Conservation (phyloP, 2,797 vertebrate species). For the Myotis pilosus region DNA sequence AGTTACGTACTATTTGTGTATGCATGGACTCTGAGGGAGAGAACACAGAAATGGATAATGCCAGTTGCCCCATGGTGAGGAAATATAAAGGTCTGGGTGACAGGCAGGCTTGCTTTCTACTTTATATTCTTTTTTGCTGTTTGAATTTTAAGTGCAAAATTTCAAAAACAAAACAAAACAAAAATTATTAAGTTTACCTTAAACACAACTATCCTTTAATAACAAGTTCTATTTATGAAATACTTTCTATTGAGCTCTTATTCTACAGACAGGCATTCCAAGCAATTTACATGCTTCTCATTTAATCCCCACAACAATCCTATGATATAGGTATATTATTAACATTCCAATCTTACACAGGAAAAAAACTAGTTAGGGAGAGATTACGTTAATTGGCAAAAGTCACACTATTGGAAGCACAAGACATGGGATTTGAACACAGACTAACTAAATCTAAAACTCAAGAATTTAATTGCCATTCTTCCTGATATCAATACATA, state of each 20-base stretch:
- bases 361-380: background rate
- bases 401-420: background rate
- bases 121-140: background rate
- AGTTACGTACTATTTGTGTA: background rate
- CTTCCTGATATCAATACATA: background rate
- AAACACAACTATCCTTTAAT: background rate
- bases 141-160: background rate
- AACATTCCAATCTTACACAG: background rate
- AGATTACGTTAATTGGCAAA: background rate
- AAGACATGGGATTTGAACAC: constrained; percentile 1
- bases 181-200: background rate
- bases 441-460: background rate
- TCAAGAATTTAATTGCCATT: background rate
- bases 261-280: background rate
- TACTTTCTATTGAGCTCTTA: background rate
- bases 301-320: background rate
- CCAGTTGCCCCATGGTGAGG: background rate
- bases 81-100: background rate
- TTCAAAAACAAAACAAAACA: background rate
- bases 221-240: background rate
- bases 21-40: background rate
- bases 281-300: background rate
- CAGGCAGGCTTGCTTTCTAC: constrained; percentile 13
- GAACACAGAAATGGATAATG: background rate
- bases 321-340: background rate